Conservation (phyloP, 2,113 vertebrate species). For the Archilochus colubris region DNA sequence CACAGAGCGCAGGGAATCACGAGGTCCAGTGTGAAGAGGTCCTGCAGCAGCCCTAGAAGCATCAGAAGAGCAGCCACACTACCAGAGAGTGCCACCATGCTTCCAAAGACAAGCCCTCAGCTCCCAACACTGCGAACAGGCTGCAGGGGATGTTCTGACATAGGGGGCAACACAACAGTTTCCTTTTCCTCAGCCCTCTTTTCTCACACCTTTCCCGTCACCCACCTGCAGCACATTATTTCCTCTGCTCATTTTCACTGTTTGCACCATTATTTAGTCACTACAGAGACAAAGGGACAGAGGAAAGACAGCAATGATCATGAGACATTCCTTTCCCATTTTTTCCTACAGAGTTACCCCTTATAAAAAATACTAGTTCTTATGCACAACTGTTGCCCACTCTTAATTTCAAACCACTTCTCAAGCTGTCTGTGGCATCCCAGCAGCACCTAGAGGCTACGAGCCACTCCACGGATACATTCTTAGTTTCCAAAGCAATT, state of each 20-base stretch:
- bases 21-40: background rate
- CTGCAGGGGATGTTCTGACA: background rate
- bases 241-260: background rate
- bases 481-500: background rate
- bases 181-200: background rate
- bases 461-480: rapidly evolving
- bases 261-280: background rate
- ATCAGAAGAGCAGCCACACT: background rate
- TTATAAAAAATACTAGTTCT: background rate
- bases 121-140: background rate
- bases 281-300: background rate
- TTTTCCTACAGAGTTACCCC: background rate
- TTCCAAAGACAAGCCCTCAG: background rate
- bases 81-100: rapidly evolving
- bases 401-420: background rate
- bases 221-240: background rate
- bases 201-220: background rate
- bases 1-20: background rate
- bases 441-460: background rate
- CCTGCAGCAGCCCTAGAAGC: background rate
- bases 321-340: background rate
- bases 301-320: background rate
- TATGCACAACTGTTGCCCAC: background rate
- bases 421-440: background rate
- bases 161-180: rapidly evolving